phyloP scores from a whole-genome alignment of 2,113 vertebrate species.

The Cavia aperea region DNA sequence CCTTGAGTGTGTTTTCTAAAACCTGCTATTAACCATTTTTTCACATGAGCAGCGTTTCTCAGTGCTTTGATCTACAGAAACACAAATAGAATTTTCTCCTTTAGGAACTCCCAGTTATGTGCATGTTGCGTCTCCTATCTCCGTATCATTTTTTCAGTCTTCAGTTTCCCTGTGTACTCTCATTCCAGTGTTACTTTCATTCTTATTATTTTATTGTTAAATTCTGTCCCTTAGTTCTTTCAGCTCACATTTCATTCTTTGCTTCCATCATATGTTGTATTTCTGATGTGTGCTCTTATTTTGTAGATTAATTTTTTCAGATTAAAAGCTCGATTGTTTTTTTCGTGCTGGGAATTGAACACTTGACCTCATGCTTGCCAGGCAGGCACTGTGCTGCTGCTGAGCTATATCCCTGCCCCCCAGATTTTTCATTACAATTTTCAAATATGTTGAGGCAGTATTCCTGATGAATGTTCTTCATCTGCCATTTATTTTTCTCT shows the following conservation, averaged over 20 bases:
- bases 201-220: not conserved
- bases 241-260: not conserved
- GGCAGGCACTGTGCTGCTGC: too few relatives aligned
- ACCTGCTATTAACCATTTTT: not conserved
- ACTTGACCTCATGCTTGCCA: too few relatives aligned
- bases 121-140: not conserved
- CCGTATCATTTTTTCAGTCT: not conserved
- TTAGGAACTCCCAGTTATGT: not conserved
- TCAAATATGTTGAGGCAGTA: not conserved
- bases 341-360: too few relatives aligned
- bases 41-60: not conserved
- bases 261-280: not conserved
- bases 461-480: not conserved
- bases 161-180: not conserved
- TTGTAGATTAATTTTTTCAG: constrained; percentile 9
- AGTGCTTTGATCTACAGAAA: not conserved
- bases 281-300: not conserved
- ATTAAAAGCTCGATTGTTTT: not conserved
- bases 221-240: not conserved
- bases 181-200: not conserved
- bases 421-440: not conserved
- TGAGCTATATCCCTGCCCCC: too few relatives aligned
- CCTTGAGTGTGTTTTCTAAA: not conserved
- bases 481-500: constrained; percentile 11
- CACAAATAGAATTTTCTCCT: not conserved